Evolutionary conservation across 2,797 vertebrate genomes (phyloP), one percentile per base, ranked within the genome.

Genomic region (Siniperca scherzeri): DNA sequence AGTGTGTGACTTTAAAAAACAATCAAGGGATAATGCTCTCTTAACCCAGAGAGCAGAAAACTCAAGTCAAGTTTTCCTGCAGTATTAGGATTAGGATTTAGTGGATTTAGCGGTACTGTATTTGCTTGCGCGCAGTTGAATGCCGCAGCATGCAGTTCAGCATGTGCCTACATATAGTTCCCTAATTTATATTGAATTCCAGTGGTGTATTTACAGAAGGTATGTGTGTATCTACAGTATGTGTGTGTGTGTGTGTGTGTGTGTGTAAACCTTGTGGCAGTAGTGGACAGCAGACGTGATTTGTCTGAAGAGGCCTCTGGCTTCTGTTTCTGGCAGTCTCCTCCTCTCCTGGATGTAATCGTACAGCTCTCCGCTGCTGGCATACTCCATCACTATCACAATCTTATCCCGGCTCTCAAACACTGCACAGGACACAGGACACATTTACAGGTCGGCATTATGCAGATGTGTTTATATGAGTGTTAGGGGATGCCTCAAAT

Each of bases 351-450:
- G 95, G 77, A 97, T 95, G 86, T 96, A 96, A 78, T 97, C 96
- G 12, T 97, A 97, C 53, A 97, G 92, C 91, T 97, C 96, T 77
- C 96, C 96, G 64, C 94, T 92, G 87, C 95, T 96, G 87, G 95
- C 96, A 33, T 94, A 96, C 87, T 97, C 96, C 96, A 97, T 96
- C 90, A 97, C 96, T 6, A 97, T 97, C 89, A 97, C 96, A 0
- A 97, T 97, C 91, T 96, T 96, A 80, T 97, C 96, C 73, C 94
- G 91, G 88, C 95, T 96, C 92, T 97, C 96, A 72, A 97, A 97
- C 86, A 97, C 96, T 97, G 91, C 53, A 74, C 27, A 73, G 74
- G 19, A 84, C 70, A 89, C 30, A 74, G 42, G 22, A 27, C 52
- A 66, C 38, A 74, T 72, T 76, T 22, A 81, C 42, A 60, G 48